phyloP scores from a whole-genome alignment of 1,140 invertebrate species.

The Trichoplusia ni region DNA sequence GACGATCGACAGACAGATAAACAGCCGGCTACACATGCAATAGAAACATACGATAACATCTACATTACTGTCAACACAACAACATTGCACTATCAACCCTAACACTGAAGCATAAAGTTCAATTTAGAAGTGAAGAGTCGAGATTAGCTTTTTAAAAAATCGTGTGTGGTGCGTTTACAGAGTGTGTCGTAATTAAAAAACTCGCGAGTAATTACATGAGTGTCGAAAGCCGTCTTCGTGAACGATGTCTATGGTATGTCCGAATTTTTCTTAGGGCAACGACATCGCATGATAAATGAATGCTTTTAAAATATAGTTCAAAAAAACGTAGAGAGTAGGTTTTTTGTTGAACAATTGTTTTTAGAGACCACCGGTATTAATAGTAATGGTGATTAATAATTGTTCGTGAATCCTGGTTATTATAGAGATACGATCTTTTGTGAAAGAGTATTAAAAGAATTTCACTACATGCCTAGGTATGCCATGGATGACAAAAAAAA shows the following conservation, averaged over 20 bases:
- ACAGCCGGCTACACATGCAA: conserved; percentile 33
- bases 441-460: too few relatives aligned
- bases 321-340: neutral
- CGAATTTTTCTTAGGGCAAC: conserved; percentile 41
- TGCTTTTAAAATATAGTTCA: conserved; percentile 31
- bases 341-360: too few relatives aligned
- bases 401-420: too few relatives aligned
- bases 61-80: neutral
- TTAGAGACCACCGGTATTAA: too few relatives aligned
- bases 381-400: too few relatives aligned
- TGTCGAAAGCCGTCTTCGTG: conserved; percentile 45
- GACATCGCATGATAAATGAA: conserved; percentile 39
- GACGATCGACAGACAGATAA: conserved; percentile 38
- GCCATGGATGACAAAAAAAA: too few relatives aligned
- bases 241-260: conserved; percentile 37
- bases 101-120: neutral
- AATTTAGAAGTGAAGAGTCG: neutral
- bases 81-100: neutral
- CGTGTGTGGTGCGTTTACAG: conserved; percentile 44
- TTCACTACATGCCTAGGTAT: too few relatives aligned
- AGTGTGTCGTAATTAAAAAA: conserved; percentile 54
- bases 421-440: too few relatives aligned
- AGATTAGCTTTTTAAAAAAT: conserved; percentile 19
- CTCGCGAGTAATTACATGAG: conserved; percentile 40
- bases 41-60: conserved; percentile 42